Conservation (phyloP, 2,113 vertebrate genomes). For the Notothenia coriiceps region DNA sequence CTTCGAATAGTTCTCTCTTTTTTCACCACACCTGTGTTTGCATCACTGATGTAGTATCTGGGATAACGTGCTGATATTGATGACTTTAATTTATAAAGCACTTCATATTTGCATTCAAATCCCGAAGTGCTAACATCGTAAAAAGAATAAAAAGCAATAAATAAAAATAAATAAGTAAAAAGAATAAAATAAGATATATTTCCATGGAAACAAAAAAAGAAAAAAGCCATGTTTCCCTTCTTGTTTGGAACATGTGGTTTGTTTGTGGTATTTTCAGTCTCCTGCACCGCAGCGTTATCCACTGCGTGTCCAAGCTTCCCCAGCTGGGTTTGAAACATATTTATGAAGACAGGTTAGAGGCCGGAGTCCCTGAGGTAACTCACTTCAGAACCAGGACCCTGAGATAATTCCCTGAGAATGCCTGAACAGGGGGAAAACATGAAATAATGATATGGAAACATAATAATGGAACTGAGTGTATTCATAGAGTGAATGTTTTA, state of each 20-base stretch:
- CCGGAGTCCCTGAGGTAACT: slow-evolving; percentile 34
- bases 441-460: slow-evolving; percentile 43
- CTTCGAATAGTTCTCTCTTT: too few species aligned
- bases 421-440: slow-evolving; percentile 12
- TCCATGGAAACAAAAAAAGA: background rate
- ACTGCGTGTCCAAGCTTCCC: slow-evolving; percentile 10
- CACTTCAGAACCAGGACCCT: slow-evolving; percentile 19
- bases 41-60: background rate
- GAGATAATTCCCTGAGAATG: slow-evolving; percentile 21
- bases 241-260: slow-evolving; percentile 18
- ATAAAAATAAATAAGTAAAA: too few species aligned
- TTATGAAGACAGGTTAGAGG: slow-evolving; percentile 55
- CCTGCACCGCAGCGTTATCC: slow-evolving; percentile 4
- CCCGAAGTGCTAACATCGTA: too few species aligned
- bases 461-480: slow-evolving; percentile 1
- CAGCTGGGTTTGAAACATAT: slow-evolving; percentile 54
- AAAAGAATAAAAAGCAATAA: too few species aligned
- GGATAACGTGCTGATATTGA: background rate
- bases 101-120: too few species aligned
- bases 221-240: background rate
- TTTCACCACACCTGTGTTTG: too few species aligned
- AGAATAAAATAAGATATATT: too few species aligned
- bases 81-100: too few species aligned
- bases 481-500: slow-evolving; percentile 8
- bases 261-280: slow-evolving; percentile 43